phyloP scores from a whole-genome alignment of 1,140 invertebrate species.

The Neotoxoptera formosana region DNA sequence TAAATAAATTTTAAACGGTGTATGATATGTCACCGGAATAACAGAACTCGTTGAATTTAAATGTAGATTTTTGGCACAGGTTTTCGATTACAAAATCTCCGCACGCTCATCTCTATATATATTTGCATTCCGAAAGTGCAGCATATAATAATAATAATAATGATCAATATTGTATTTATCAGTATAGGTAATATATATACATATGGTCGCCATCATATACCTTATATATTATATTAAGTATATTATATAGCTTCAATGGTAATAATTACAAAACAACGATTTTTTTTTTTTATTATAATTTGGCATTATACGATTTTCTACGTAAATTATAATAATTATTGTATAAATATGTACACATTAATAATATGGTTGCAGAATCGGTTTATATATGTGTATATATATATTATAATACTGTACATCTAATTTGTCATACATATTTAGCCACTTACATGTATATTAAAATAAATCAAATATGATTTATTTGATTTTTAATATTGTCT shows the following conservation, averaged over 20 bases:
- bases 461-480: neutral
- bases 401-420: too few relatives aligned
- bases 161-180: neutral
- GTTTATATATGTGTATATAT: too few relatives aligned
- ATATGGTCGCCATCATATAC: too few relatives aligned
- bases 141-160: neutral
- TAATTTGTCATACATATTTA: too few relatives aligned
- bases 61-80: constrained; percentile 39
- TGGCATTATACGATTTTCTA: neutral
- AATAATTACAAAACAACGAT: neutral
- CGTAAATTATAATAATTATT: neutral
- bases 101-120: neutral
- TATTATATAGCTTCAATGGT: neutral
- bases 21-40: constrained; percentile 26
- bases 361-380: too few relatives aligned
- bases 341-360: too few relatives aligned
- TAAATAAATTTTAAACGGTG: constrained; percentile 27
- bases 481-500: neutral
- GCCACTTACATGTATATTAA: neutral
- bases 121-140: constrained; percentile 37
- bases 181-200: neutral
- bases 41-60: constrained; percentile 16
- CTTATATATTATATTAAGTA: neutral
- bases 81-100: constrained; percentile 32
- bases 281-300: neutral